Conservation (phyloP, 2,113 vertebrate genomes). For the Pao palembangensis region DNA sequence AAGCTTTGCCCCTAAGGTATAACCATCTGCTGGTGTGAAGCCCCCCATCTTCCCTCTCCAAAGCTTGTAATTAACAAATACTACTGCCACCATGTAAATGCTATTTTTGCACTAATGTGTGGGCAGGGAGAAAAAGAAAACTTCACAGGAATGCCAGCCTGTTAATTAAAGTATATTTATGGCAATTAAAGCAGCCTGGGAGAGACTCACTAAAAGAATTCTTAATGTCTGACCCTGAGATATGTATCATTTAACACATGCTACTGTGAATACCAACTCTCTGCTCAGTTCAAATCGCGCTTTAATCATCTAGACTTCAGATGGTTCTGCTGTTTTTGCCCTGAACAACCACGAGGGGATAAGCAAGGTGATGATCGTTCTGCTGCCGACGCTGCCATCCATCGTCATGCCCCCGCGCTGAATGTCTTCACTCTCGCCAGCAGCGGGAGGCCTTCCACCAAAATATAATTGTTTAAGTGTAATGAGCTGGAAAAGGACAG, state of each 20-base stretch:
- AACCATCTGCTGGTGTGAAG: slow-evolving; percentile 47
- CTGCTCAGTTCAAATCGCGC: not conserved
- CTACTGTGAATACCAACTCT: slow-evolving; percentile 42
- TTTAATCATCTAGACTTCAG: not conserved
- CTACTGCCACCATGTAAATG: slow-evolving; percentile 52
- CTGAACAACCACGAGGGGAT: not conserved
- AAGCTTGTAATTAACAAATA: slow-evolving; percentile 58
- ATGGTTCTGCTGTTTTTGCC: not conserved
- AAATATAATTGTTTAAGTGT: slow-evolving; percentile 69
- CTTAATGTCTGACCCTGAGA: slow-evolving; percentile 59
- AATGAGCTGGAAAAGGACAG: slow-evolving; percentile 67
- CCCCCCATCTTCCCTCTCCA: slow-evolving; percentile 38
- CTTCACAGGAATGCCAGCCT: slow-evolving; percentile 52
- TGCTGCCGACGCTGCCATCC: slow-evolving; percentile 64
- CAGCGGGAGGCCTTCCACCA: slow-evolving; percentile 56
- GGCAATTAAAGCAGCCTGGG: slow-evolving; percentile 53
- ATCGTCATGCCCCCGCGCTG: slow-evolving; percentile 51
- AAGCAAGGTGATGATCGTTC: slow-evolving; percentile 71
- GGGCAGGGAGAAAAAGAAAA: slow-evolving; percentile 45
- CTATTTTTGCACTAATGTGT: slow-evolving; percentile 57
- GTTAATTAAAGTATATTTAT: slow-evolving; percentile 68
- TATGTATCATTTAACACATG: slow-evolving; percentile 29
- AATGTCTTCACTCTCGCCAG: slow-evolving; percentile 62
- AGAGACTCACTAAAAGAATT: slow-evolving; percentile 59
- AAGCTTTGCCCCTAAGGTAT: slow-evolving; percentile 45